Percentiles rank a stretch among this genome's conserved stretches.
Evolutionary conservation across 2,888 invertebrate species (phyloP).

Genomic region (Emmelina monodactyla): DNA sequence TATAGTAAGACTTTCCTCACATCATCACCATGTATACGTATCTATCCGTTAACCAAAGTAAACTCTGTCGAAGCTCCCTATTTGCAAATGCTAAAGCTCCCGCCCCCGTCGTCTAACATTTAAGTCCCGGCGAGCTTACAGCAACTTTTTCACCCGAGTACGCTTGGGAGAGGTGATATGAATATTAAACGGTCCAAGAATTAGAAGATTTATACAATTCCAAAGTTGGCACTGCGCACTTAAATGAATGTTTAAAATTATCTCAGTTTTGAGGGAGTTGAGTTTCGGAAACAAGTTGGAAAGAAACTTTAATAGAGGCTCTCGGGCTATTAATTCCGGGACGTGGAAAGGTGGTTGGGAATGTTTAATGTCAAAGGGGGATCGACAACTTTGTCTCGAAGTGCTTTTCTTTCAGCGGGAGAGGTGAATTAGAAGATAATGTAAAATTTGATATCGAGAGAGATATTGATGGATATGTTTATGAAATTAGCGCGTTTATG

Average conservation of each 20-base stretch:
- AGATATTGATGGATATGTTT: too few relatives aligned
- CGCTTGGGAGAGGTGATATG: slow-evolving; percentile 42
- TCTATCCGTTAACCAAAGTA: too few relatives aligned
- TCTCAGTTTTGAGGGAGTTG: slow-evolving; percentile 57
- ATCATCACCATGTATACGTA: too few relatives aligned
- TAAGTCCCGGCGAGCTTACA: neutral
- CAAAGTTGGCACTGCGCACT: slow-evolving; percentile 47
- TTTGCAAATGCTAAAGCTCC: too few relatives aligned
- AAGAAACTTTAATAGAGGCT: slow-evolving; percentile 63
- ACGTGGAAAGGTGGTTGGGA: slow-evolving; percentile 55
- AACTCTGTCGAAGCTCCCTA: too few relatives aligned
- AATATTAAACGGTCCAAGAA: slow-evolving; percentile 64
- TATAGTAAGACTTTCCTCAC: too few relatives aligned
- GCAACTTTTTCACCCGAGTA: slow-evolving; percentile 16
- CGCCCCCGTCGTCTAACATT: neutral
- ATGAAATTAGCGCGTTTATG: too few relatives aligned
- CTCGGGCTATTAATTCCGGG: slow-evolving; percentile 59
- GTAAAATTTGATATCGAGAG: too few relatives aligned
- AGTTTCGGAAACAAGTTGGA: slow-evolving; percentile 56
- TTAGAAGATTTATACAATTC: slow-evolving; percentile 61
- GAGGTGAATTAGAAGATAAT: too few relatives aligned
- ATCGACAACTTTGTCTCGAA: too few relatives aligned
- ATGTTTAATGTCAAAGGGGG: slow-evolving; percentile 55
- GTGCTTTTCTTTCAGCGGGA: too few relatives aligned
- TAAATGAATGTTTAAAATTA: slow-evolving; percentile 67